Conservation (phyloP, 2,888 invertebrate species). For the Polydrusus pterygomalis region DNA sequence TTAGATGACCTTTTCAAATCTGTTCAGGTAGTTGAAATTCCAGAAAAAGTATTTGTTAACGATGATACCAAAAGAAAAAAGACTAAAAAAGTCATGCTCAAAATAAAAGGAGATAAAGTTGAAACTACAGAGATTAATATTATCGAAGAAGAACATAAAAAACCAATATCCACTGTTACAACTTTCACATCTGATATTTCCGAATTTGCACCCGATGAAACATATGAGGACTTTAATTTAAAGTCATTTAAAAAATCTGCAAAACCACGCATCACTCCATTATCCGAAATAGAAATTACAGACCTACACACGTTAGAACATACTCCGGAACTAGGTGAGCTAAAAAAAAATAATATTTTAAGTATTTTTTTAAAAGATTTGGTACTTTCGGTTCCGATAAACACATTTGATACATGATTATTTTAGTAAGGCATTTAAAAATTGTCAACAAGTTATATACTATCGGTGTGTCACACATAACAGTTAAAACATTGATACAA, state of each 20-base stretch:
- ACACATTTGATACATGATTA: too few relatives aligned
- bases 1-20: constrained; percentile 57
- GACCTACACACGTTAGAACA: constrained; percentile 66
- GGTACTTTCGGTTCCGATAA: too few relatives aligned
- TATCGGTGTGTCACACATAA: too few relatives aligned
- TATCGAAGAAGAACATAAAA: constrained; percentile 55
- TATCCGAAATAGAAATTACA: constrained; percentile 64
- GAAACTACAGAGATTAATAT: constrained; percentile 60
- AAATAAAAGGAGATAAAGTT: constrained; percentile 60
- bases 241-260: constrained; percentile 47
- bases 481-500: too few relatives aligned
- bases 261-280: constrained; percentile 63
- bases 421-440: too few relatives aligned
- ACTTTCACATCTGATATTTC: constrained; percentile 61
- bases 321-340: constrained; percentile 66
- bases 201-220: constrained; percentile 51
- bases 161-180: constrained; percentile 66
- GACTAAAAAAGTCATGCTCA: constrained; percentile 69
- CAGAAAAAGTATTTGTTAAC: constrained; percentile 61
- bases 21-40: constrained; percentile 59
- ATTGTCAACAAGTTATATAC: too few relatives aligned
- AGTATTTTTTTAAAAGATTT: background rate
- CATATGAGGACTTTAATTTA: constrained; percentile 36
- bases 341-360: constrained; percentile 40
- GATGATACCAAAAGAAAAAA: constrained; percentile 61